phyloP scores from a whole-genome alignment of 2,113 vertebrate species.

The Centropus bengalensis region DNA sequence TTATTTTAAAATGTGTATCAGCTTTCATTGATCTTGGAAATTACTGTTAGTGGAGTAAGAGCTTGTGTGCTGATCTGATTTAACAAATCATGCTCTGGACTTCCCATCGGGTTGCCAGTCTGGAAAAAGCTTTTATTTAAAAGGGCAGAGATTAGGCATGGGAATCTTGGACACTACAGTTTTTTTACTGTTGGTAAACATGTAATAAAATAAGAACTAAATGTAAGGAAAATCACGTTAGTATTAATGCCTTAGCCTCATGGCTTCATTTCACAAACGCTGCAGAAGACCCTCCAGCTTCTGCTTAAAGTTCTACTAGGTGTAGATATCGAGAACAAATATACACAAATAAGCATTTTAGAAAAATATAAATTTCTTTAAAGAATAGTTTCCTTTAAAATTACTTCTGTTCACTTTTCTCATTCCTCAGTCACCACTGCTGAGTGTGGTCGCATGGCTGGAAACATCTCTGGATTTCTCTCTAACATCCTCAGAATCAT shows the following conservation, averaged over 20 bases:
- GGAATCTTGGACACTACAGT: fast-evolving
- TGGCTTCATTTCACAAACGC: neutral
- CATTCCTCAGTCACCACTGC: neutral
- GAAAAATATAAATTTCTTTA: neutral
- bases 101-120: neutral
- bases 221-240: neutral
- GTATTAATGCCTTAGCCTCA: neutral
- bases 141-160: neutral
- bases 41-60: neutral
- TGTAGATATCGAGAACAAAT: neutral
- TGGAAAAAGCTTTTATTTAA: neutral
- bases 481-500: neutral
- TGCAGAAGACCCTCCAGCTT: neutral
- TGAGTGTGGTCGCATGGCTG: neutral
- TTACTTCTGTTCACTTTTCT: neutral
- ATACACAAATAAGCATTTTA: neutral
- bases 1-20: neutral
- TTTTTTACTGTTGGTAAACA: neutral
- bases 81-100: neutral
- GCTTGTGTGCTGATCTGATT: neutral
- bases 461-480: neutral
- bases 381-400: neutral
- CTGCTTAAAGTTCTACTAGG: neutral
- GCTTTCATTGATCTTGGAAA: neutral
- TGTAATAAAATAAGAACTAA: neutral